Evolutionary conservation across 2,888 invertebrate genomes (phyloP).

Genomic region (Nemapogon koenigi): DNA sequence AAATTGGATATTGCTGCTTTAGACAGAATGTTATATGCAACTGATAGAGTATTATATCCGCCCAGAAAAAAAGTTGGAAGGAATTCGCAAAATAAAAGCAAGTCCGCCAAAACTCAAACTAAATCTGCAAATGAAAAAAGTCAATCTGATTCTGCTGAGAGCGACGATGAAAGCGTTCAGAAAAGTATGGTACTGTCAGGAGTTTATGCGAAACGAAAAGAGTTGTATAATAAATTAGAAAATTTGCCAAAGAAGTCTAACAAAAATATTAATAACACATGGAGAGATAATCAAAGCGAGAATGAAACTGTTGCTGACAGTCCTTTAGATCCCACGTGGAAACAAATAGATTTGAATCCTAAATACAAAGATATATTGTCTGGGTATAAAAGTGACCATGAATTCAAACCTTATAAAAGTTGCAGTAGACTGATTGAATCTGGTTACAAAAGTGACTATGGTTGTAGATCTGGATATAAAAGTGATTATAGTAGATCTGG

Average conservation of each 20-base stretch:
- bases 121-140: slow-evolving; percentile 53
- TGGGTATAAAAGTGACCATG: slow-evolving; percentile 68
- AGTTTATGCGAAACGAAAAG: slow-evolving; percentile 58
- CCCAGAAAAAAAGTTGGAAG: slow-evolving; percentile 77
- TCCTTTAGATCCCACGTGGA: slow-evolving; percentile 69
- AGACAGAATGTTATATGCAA: slow-evolving; percentile 74
- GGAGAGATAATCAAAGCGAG: slow-evolving; percentile 58
- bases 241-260: slow-evolving; percentile 41
- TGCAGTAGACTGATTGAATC: slow-evolving; percentile 61
- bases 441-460: slow-evolving; percentile 69
- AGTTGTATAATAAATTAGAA: slow-evolving; percentile 50
- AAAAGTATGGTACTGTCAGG: slow-evolving; percentile 53
- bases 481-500: slow-evolving; percentile 51
- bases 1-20: slow-evolving; percentile 65
- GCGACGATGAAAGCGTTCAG: slow-evolving; percentile 41
- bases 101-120: slow-evolving; percentile 37
- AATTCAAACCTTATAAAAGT: slow-evolving; percentile 57
- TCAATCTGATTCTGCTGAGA: slow-evolving; percentile 48
- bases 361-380: slow-evolving; percentile 67
- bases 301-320: slow-evolving; percentile 55
- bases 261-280: slow-evolving; percentile 43
- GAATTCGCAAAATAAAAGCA: slow-evolving; percentile 61
- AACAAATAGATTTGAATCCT: slow-evolving; percentile 69
- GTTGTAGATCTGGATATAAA: slow-evolving; percentile 58
- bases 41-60: slow-evolving; percentile 79